Evolutionary conservation across 2,888 invertebrate genomes (phyloP).

Genomic region (Luffia ferchaultella): DNA sequence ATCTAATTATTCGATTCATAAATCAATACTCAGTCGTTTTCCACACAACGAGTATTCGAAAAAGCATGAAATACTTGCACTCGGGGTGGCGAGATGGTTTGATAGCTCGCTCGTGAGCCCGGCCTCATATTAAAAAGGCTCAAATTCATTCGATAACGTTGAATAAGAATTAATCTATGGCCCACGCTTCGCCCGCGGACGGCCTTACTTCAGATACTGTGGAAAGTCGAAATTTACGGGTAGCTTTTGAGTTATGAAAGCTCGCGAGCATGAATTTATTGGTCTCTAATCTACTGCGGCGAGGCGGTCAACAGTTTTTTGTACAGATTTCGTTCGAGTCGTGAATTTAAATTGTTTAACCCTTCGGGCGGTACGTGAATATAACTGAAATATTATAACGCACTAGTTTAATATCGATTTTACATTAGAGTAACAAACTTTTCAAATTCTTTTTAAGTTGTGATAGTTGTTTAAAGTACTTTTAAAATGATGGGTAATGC

Average conservation of each 20-base stretch:
- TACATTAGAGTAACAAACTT: no score
- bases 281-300: constrained; percentile 26
- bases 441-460: no score
- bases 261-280: constrained; percentile 31
- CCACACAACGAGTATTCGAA: background rate
- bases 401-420: no score
- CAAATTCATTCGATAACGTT: constrained; percentile 30
- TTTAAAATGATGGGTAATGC: no score
- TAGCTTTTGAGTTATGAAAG: constrained; percentile 22
- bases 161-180: constrained; percentile 33
- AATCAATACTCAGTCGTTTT: no score
- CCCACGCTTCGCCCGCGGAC: constrained; percentile 39
- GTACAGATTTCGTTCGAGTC: no score
- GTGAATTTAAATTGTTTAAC: no score
- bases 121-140: constrained; percentile 20
- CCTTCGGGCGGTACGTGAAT: no score
- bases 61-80: background rate
- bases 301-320: constrained; percentile 35
- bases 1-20: no score
- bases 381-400: no score
- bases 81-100: background rate
- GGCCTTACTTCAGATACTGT: constrained; percentile 28
- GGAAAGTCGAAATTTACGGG: constrained; percentile 44
- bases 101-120: background rate
- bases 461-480: no score